Evolutionary conservation across 2,113 vertebrate genomes (phyloP), one percentile per base, ranked within the genome.

Genomic region (Cyphomyrus plagiostoma): DNA sequence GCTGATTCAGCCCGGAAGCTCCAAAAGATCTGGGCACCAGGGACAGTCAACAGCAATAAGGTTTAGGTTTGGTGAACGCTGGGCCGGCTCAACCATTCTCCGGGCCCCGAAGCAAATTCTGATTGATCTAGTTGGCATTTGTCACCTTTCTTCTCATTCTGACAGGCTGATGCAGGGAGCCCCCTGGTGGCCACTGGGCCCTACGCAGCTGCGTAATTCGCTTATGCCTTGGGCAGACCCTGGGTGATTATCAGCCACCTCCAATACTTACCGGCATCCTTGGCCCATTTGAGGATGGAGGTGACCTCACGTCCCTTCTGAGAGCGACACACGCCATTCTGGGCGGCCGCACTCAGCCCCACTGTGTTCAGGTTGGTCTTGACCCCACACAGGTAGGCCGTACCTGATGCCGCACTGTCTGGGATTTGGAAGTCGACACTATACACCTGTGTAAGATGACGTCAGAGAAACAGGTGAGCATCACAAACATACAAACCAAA

Each of bases 241-340:
- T 5, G 9, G 83, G 35, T 17, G 77, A 42, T 45, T 23, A 17
- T 39, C 39, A 21, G 10, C 26, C 26, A n/a, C 89, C 90, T 35
- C 19, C 49, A n/a, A 1, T 8, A 8, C 42, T 74, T 46, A 96
- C 95, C 95, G 21, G 94, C 94, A 9, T 96, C 95, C 93, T 96
- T 96, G 89, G 95, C 95, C 95, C 95, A 96, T 83, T 93, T 95
- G 77, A 96, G 92, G 87, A 96, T 96, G 90, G 95, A 96, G 0
- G 95, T 96, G 93, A 96, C 95, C 90, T 96, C 95, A 82, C 95
- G 96, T 84, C 96, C 95, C 84, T 94, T 95, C 92, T 96, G 94
- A n/a, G 93, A 89, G 86, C 88, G 93, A 91, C 96, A 96, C 91
- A 94, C 88, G 3, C 95, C 95, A 1, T 95, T 96, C 35, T 94